Conservation (phyloP, 2,797 vertebrate species). For the Zonotrichia albicollis region DNA sequence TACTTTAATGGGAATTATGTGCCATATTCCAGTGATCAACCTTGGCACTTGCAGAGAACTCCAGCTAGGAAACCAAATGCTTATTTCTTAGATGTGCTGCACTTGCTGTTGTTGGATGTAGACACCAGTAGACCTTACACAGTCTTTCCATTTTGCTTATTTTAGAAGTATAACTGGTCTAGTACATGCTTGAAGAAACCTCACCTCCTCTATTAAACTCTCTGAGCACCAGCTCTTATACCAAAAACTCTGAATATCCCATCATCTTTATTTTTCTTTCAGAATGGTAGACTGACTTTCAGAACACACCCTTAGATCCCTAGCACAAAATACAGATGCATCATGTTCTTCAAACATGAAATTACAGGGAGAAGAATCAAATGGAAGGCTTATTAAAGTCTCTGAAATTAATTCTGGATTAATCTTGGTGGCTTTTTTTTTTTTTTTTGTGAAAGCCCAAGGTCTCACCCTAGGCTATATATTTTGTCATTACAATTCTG, state of each 20-base stretch:
- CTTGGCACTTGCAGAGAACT: conserved; percentile 19
- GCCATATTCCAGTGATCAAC: conserved; percentile 4
- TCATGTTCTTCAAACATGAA: neutral
- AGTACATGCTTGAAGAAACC: neutral
- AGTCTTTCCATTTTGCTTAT: neutral
- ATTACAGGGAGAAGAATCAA: neutral
- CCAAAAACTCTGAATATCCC: neutral
- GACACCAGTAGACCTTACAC: neutral
- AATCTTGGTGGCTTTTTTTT: neutral
- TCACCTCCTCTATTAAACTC: neutral
- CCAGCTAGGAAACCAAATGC: conserved; percentile 47
- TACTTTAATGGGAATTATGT: neutral
- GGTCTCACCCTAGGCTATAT: neutral
- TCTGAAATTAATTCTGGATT: neutral
- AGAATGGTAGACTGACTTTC: neutral
- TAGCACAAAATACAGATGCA: neutral
- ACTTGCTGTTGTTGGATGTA: neutral
- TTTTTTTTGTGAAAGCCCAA: neutral
- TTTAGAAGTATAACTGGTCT: neutral
- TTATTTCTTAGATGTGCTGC: neutral
- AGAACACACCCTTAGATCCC: neutral
- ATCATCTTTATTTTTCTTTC: neutral
- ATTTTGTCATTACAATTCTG: neutral
- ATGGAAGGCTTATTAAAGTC: neutral
- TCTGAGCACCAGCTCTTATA: neutral